phyloP scores from a whole-genome alignment of 2,888 invertebrate genomes.

The Disparrhopalites patrizii region DNA sequence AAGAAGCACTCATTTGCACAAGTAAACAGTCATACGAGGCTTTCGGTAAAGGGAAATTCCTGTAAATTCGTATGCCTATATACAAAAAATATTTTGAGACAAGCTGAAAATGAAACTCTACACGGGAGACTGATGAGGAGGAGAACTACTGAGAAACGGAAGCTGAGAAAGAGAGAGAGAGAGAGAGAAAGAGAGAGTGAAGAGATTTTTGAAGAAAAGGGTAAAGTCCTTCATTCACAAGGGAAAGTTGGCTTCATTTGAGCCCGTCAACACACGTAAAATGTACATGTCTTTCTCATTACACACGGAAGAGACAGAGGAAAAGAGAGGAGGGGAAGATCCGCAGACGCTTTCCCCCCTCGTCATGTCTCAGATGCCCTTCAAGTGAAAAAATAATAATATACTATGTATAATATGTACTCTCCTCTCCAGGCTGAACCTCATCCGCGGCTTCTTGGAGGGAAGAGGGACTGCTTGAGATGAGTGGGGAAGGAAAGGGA shows the following conservation, averaged over 20 bases:
- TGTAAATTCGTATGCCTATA: no score
- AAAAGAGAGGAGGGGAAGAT: not conserved
- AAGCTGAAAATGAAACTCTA: no score
- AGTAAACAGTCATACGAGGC: no score
- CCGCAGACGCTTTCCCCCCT: no score
- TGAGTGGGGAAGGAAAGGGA: not conserved
- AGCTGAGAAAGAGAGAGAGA: not conserved
- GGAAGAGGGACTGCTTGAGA: not conserved
- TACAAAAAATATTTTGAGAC: no score
- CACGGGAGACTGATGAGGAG: no score
- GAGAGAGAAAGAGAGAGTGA: not conserved
- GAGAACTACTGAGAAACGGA: not conserved
- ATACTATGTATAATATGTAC: not conserved
- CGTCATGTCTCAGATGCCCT: not conserved
- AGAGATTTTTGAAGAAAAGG: not conserved
- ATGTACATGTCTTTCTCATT: conserved; percentile 7
- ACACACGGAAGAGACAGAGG: not conserved
- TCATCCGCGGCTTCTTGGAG: no score
- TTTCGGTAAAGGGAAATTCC: no score
- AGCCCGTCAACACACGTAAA: conserved; percentile 1
- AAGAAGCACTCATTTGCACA: no score
- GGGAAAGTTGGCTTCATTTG: conserved; percentile 1
- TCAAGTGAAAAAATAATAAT: not conserved
- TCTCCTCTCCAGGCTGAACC: no score
- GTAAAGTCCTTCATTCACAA: conserved; percentile 2